Evolutionary conservation across 2,797 vertebrate genomes (phyloP), one percentile per base, ranked within the genome.

Genomic region (Tamandua tetradactyla): DNA sequence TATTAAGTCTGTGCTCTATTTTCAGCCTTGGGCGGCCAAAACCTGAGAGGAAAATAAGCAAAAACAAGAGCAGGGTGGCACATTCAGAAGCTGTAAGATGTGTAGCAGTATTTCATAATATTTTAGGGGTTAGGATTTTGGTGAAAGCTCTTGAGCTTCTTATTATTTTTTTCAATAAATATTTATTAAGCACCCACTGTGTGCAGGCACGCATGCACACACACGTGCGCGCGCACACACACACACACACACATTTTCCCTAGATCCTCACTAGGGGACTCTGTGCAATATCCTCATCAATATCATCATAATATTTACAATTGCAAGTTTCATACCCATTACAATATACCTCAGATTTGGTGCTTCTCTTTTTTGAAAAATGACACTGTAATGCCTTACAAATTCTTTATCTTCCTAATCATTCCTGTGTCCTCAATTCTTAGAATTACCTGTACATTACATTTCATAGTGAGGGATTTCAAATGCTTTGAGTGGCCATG

Each of bases 11-110:
- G 55, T 52, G 17, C 14, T 92, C 1, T 79, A 14, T 49, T 89
- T 55, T 84, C 75, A 76, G 61, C 84, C 47, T 93, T 52, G 47
- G n/a, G 42, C 69, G 30, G 42, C 69, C 95, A 42, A 93, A 74
- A 37, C 25, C 71, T 7, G 22, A 40, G 27, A 62, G 22, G 35
- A 68, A 93, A 35, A 42, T 52, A 37, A 35, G 40, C 69, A 27
- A 4, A 22, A 64, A 72, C 61, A 61, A 44, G 32, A 52, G 17
- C 76, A 74, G 13, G 23, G 32, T n/a, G n/a, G n/a, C n/a, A n/a
- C n/a, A n/a, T n/a, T n/a, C n/a, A n/a, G 8, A 47, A 47, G 47
- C 47, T 47, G 47, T 47, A 47, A 47, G 47, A 47, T 47, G 47
- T 47, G 47, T 47, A 42, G 4, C 40, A 42, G 40, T 10, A 68